These are phyloP conservation scores for Alosa alosa DNA, from an alignment of 2,113 vertebrate species.

Conservation along the genomic window DNA sequence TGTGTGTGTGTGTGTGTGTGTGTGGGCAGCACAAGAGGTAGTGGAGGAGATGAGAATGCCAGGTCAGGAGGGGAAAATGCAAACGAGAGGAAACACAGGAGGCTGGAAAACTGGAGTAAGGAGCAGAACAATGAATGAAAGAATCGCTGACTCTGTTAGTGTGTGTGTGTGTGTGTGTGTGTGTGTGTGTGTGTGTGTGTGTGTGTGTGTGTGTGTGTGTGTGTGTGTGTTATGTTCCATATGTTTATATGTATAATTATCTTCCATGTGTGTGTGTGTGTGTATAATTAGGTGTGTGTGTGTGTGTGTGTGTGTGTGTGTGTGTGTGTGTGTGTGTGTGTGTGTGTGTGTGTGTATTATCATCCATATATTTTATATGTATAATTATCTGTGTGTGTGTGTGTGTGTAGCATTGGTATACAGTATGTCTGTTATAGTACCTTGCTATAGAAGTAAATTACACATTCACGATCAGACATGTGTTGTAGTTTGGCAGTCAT, in stretches of 20 bases:
- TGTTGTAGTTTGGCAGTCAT: too few relatives aligned
- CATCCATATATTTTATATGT: too few relatives aligned
- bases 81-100: not conserved
- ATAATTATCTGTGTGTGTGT: too few relatives aligned
- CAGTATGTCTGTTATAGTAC: too few relatives aligned
- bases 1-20: slow-evolving; percentile 38
- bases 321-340: not conserved
- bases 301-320: not conserved
- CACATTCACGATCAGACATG: too few relatives aligned
- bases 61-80: not conserved
- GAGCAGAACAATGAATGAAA: not conserved
- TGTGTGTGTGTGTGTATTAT: too few relatives aligned
- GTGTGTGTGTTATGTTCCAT: too few relatives aligned
- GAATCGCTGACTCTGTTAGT: not conserved
- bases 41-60: not conserved
- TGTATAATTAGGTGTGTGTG: not conserved
- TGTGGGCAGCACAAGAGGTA: too few relatives aligned
- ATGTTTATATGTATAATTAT: not conserved
- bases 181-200: not conserved
- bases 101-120: not conserved
- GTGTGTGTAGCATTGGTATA: too few relatives aligned
- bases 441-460: too few relatives aligned
- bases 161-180: not conserved
- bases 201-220: too few relatives aligned
- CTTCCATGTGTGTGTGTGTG: not conserved